Evolutionary conservation across 2,113 vertebrate genomes (phyloP).

Genomic region (Ciconia boyciana): DNA sequence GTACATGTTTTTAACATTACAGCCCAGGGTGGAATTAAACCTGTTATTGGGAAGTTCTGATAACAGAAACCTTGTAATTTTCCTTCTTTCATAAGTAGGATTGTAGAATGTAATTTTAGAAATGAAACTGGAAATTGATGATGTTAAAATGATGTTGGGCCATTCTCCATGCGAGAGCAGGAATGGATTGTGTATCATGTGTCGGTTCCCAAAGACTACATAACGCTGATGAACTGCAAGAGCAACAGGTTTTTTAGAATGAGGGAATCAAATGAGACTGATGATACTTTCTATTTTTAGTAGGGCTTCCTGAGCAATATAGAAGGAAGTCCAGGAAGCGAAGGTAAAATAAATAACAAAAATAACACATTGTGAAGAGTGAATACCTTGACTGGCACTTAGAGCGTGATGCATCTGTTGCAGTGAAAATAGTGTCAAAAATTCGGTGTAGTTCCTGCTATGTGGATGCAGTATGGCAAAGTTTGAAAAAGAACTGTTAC

Average conservation of each 20-base stretch:
- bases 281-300: neutral
- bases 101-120: neutral
- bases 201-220: neutral
- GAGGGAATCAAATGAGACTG: neutral
- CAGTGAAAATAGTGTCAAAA: neutral
- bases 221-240: neutral
- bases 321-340: neutral
- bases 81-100: neutral
- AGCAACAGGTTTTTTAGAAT: neutral
- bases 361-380: too few relatives aligned
- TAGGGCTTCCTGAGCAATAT: neutral
- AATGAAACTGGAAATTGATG: neutral
- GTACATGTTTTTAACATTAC: fast-evolving
- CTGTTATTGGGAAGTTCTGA: neutral
- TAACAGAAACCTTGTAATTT: neutral
- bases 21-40: neutral
- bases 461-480: neutral
- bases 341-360: neutral
- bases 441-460: fast-evolving
- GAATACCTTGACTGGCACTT: neutral
- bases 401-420: neutral
- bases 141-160: neutral
- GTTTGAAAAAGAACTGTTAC: neutral
- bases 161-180: neutral
- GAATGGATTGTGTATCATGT: fast-evolving